Evolutionary conservation across 2,113 vertebrate species (phyloP), one percentile per base, ranked within the genome.

Genomic region (Dicaeum eximium): DNA sequence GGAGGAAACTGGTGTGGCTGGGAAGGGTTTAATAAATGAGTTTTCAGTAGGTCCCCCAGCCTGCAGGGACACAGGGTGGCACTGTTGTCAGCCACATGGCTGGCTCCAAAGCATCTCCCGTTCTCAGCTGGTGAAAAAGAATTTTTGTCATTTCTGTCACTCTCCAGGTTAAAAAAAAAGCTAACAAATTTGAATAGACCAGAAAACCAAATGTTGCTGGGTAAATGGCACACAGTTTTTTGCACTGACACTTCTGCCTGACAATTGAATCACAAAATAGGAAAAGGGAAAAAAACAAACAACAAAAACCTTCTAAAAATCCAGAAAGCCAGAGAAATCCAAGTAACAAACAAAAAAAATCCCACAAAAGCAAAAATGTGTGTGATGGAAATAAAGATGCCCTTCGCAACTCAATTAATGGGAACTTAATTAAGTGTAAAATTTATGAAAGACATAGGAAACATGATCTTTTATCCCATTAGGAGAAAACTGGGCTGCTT

Each of bases 1-100:
- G 47, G 54, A 65, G 57, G 27, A 83, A 75, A n/a, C 48, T n/a
- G 66, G 11, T 71, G 80, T 44, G 70, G 31, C 64, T 84, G 90
- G 56, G 67, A 81, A 57, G 14, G 58, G 35, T 57, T 65, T 81
- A 62, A 91, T 56, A 45, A 77, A 72, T 15, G 79, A 12, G 1
- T 30, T 70, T 61, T 42, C 2, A 1, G 45, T 3, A 30, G 22
- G 38, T 70, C 48, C 17, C 4, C 13, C 54, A 19, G 60, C 2
- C 6, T 8, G 23, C 11, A 21, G 82, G 72, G 91, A 86, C 94
- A 48, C 93, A 73, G 83, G 95, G 96, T 91, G 96, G 95, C 72
- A 61, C 61, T 95, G 56, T 86, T 91, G 84, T 95, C 93, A 94
- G 94, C 73, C 47, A 37, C 93, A 94, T 90, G 61, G 16, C 40